A percentile compares a stretch with the other conserved stretches of the same genome.
phyloP scores from a whole-genome alignment of 2,797 vertebrate species.

The Gadopsis bispinosus region DNA sequence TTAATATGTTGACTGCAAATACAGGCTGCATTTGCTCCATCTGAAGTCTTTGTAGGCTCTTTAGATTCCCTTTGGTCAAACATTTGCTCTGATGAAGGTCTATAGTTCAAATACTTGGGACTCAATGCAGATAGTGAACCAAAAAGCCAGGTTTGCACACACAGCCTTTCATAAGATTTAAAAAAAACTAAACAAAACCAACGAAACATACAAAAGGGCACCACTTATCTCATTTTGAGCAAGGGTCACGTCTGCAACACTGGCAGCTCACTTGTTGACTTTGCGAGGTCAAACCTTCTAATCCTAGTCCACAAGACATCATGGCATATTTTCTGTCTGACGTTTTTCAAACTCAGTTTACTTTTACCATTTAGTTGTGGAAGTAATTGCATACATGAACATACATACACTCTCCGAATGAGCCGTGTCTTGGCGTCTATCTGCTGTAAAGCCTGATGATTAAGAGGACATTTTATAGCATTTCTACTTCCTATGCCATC shows the following conservation, averaged over 20 bases:
- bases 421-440: not conserved
- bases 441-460: not conserved
- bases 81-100: not conserved
- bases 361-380: no score
- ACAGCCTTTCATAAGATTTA: not conserved
- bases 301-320: not conserved
- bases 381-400: not conserved
- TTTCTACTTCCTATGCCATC: conserved; percentile 25
- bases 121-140: no score
- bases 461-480: conserved; percentile 7
- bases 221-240: not conserved
- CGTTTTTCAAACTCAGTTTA: not conserved
- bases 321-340: not conserved
- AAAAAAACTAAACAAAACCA: no score
- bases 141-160: no score
- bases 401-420: not conserved
- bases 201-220: not conserved
- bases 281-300: not conserved
- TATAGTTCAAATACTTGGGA: not conserved
- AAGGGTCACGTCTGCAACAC: not conserved
- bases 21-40: not conserved
- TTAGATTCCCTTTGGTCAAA: not conserved
- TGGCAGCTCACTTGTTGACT: not conserved
- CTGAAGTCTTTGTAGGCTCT: not conserved
- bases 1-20: not conserved